Percentiles rank a stretch among this genome's conserved stretches.
phyloP scores from a whole-genome alignment of 2,113 vertebrate species.

The Ellobius talpinus region DNA sequence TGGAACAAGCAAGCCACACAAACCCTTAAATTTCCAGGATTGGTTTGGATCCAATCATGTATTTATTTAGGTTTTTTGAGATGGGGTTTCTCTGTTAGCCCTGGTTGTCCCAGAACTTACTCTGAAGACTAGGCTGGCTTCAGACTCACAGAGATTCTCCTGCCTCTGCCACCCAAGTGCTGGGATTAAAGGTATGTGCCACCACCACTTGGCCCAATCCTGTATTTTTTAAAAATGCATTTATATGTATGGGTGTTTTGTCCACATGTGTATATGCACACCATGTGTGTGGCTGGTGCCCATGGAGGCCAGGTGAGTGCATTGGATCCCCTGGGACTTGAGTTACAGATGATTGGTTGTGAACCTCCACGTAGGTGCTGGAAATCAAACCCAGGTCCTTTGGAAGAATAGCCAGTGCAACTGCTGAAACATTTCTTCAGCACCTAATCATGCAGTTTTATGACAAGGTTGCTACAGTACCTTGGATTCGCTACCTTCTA shows the following conservation, averaged over 20 bases:
- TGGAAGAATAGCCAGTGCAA: background rate
- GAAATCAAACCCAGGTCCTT: background rate
- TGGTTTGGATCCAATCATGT: no score
- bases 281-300: background rate
- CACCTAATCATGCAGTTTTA: no score
- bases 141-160: background rate
- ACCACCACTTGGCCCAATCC: background rate
- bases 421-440: background rate
- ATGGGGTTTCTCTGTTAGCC: background rate
- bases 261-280: background rate
- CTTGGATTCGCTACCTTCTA: background rate
- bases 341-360: background rate
- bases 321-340: background rate
- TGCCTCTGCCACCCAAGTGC: background rate
- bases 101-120: background rate
- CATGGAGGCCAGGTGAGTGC: background rate
- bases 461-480: background rate
- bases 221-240: background rate
- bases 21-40: background rate
- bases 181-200: background rate
- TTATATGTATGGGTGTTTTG: background rate
- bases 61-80: background rate
- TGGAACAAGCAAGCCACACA: background rate
- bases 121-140: background rate
- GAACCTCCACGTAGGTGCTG: background rate